Evolutionary conservation across 1,140 invertebrate species (phyloP).

Genomic region (Megalopta genalis): DNA sequence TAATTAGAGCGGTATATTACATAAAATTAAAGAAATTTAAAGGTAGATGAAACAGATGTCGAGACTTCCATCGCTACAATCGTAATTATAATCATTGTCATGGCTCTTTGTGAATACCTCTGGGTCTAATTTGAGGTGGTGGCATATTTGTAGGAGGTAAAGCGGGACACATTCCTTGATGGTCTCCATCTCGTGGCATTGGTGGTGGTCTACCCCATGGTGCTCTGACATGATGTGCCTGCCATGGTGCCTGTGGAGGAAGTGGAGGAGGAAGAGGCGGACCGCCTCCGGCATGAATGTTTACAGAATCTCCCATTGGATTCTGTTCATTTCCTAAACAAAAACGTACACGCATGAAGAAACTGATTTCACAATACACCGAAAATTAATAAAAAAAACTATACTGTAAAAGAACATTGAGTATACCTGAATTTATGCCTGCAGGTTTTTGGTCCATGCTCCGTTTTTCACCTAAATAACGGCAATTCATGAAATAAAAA

Average conservation of each 20-base stretch:
- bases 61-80: neutral
- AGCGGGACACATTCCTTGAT: constrained; percentile 63
- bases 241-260: constrained; percentile 70
- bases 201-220: constrained; percentile 73
- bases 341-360: constrained; percentile 11
- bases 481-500: constrained; percentile 53
- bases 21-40: too few species aligned
- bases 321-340: constrained; percentile 70
- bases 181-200: constrained; percentile 66
- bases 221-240: constrained; percentile 69
- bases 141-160: constrained; percentile 75
- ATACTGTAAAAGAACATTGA: constrained; percentile 16
- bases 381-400: constrained; percentile 21
- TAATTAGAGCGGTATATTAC: neutral
- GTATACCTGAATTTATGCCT: constrained; percentile 57
- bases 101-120: constrained; percentile 64
- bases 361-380: neutral
- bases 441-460: constrained; percentile 68
- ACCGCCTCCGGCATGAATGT: constrained; percentile 58
- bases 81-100: neutral
- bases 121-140: constrained; percentile 76
- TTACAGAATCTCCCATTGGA: constrained; percentile 61
- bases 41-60: neutral
- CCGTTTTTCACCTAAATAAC: constrained; percentile 76
- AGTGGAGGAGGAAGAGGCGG: constrained; percentile 58